A percentile compares a stretch with the other conserved stretches of the same genome.
phyloP scores from a whole-genome alignment of 2,113 vertebrate species.

The Oncorhynchus tshawytscha region DNA sequence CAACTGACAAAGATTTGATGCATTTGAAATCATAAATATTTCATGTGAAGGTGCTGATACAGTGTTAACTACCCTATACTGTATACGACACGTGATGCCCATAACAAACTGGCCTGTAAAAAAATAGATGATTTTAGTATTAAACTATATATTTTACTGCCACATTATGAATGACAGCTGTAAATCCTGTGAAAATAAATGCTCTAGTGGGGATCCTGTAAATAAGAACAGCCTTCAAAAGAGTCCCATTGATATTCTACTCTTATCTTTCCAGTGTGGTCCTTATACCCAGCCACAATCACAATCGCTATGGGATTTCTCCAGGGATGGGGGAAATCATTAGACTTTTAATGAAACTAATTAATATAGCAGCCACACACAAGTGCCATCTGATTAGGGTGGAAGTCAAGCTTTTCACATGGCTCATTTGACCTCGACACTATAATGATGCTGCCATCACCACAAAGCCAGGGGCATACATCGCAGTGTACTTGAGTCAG shows the following conservation, averaged over 20 bases:
- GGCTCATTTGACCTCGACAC: constrained; percentile 77
- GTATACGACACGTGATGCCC: constrained; percentile 14
- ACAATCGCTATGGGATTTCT: constrained; percentile 28
- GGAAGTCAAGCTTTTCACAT: constrained; percentile 44
- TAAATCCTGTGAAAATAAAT: neutral
- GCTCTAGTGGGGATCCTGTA: constrained; percentile 4
- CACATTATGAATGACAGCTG: neutral
- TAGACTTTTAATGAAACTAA: constrained; percentile 50
- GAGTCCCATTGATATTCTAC: neutral
- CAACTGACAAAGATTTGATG: constrained; percentile 39
- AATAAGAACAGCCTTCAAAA: neutral
- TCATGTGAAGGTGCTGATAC: constrained; percentile 23
- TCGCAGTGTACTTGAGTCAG: constrained; percentile 74
- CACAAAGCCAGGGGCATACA: constrained; percentile 49
- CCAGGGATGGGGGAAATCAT: constrained; percentile 48
- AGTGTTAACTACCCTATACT: constrained; percentile 34
- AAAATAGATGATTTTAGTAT: neutral
- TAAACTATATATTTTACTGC: constrained; percentile 25
- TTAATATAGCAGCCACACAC: constrained; percentile 40
- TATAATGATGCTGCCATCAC: constrained; percentile 73
- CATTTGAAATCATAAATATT: constrained; percentile 43
- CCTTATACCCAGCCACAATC: neutral
- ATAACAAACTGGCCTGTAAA: constrained; percentile 18
- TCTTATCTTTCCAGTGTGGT: constrained; percentile 4
- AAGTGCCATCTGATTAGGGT: constrained; percentile 45